These are phyloP conservation scores for Bellardia pandia DNA, from an alignment of 2,888 invertebrate genomes.

Conservation along the genomic window DNA sequence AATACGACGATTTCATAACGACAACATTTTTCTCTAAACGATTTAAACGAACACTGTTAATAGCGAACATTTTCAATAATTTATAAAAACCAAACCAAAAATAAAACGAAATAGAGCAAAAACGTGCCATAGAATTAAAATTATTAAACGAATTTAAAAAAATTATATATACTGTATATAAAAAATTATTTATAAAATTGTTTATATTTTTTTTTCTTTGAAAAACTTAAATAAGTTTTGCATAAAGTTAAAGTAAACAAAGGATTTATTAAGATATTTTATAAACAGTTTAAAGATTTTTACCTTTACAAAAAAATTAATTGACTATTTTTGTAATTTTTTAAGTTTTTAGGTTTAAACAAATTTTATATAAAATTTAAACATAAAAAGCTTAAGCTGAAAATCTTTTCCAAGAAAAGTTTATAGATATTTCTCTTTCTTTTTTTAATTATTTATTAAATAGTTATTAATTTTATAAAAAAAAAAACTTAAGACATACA, in stretches of 20 bases:
- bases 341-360: slow-evolving; percentile 30
- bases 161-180: not conserved
- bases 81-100: slow-evolving; percentile 26
- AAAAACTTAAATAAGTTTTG: not conserved
- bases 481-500: slow-evolving; percentile 64
- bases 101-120: slow-evolving; percentile 48
- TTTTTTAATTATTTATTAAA: slow-evolving; percentile 36
- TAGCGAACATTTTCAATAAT: slow-evolving; percentile 44
- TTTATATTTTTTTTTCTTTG: not conserved
- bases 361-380: not conserved
- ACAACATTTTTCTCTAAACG: slow-evolving; percentile 52
- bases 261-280: slow-evolving; percentile 21
- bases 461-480: slow-evolving; percentile 10
- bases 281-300: not conserved
- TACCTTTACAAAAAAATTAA: not conserved
- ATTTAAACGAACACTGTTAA: slow-evolving; percentile 64
- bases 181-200: not conserved
- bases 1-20: slow-evolving; percentile 53
- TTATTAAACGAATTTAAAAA: not conserved
- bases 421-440: slow-evolving; percentile 49
- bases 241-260: not conserved
- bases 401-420: slow-evolving; percentile 74
- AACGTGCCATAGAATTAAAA: slow-evolving; percentile 49
- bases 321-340: slow-evolving; percentile 35
- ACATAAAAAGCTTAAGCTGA: slow-evolving; percentile 13